Percentiles rank a stretch among this genome's conserved stretches.
phyloP scores from a whole-genome alignment of 2,113 vertebrate species.

The Ifrita kowaldi region DNA sequence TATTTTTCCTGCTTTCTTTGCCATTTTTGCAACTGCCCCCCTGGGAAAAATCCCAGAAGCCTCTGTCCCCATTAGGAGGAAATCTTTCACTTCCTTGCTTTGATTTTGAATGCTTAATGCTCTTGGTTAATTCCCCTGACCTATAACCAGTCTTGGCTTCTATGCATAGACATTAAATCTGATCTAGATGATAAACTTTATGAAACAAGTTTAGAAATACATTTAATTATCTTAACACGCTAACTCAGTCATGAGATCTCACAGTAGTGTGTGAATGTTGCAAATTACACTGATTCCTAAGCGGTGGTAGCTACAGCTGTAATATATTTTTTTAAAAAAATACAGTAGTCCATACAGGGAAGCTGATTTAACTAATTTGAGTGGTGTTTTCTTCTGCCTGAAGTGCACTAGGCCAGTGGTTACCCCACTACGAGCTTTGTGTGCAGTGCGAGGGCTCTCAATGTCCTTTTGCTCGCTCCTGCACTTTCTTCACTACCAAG shows the following conservation, averaged over 20 bases:
- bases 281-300: neutral
- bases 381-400: neutral
- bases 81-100: slow-evolving; percentile 45
- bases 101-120: slow-evolving; percentile 21
- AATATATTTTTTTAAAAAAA: neutral
- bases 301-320: neutral
- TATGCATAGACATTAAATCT: neutral
- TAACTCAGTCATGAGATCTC: neutral
- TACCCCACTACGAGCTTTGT: neutral
- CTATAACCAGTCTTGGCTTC: slow-evolving; percentile 30
- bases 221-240: neutral
- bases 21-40: neutral
- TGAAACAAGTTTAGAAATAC: slow-evolving; percentile 9
- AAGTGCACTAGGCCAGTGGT: neutral
- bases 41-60: slow-evolving; percentile 26
- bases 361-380: neutral
- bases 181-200: slow-evolving; percentile 4
- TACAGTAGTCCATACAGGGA: neutral
- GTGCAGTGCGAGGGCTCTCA: neutral
- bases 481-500: neutral
- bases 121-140: slow-evolving; percentile 24
- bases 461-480: fast-evolving
- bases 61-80: slow-evolving; percentile 31
- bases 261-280: neutral
- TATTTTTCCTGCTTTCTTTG: neutral